A percentile compares a stretch with the other conserved stretches of the same genome.
Evolutionary conservation across 2,113 vertebrate species (phyloP).

Genomic region (Naja naja): DNA sequence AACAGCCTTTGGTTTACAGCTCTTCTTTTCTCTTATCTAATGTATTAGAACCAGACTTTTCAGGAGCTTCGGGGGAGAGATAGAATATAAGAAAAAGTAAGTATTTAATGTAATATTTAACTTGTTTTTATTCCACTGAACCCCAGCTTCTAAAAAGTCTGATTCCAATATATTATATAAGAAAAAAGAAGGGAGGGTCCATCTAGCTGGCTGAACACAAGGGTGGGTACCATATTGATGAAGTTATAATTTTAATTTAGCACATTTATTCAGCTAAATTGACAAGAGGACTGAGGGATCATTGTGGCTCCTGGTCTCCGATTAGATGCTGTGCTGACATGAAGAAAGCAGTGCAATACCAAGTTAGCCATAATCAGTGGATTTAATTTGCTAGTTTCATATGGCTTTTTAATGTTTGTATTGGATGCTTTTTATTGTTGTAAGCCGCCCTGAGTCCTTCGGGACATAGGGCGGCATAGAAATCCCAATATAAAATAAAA

Average conservation of each 20-base stretch:
- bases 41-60: not conserved
- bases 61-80: not conserved
- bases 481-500: too few species aligned
- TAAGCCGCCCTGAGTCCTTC: too few species aligned
- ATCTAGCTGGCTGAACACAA: not conserved
- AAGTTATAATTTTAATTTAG: not conserved
- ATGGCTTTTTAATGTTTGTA: too few species aligned
- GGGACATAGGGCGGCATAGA: too few species aligned
- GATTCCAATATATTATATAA: not conserved
- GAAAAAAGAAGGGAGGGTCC: not conserved
- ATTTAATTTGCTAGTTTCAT: not conserved
- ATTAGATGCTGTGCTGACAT: not conserved
- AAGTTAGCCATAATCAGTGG: not conserved
- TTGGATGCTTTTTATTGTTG: too few species aligned
- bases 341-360: not conserved
- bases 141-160: not conserved
- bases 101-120: not conserved
- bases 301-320: not conserved
- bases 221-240: not conserved
- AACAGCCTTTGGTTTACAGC: not conserved
- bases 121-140: slow-evolving; percentile 16
- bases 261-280: not conserved
- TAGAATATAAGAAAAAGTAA: not conserved
- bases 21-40: not conserved
- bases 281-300: not conserved